A percentile compares a stretch with the other conserved stretches of the same genome.
phyloP scores from a whole-genome alignment of 2,113 vertebrate species.

The Accipiter virgatus region DNA sequence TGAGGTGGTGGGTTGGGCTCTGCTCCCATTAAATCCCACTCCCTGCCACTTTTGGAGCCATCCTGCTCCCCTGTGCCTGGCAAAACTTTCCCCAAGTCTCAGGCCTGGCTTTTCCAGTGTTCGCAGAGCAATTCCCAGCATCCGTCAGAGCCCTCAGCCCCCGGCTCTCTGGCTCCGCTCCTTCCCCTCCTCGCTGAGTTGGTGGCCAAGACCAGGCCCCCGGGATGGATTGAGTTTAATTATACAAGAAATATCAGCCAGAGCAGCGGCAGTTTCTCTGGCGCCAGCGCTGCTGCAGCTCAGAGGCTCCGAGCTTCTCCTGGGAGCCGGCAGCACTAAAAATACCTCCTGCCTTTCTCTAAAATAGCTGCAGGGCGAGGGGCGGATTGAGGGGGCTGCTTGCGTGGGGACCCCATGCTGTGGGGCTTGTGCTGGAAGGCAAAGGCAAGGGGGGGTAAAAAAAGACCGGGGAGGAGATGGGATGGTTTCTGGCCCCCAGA shows the following conservation, averaged over 20 bases:
- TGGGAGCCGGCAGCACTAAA: constrained; percentile 48
- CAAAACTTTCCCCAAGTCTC: neutral
- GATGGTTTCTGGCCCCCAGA: neutral
- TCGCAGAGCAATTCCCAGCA: neutral
- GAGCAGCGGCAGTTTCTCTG: constrained; percentile 60
- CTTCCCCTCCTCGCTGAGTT: constrained; percentile 31
- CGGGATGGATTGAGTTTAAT: constrained; percentile 61
- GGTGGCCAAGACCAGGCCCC: constrained; percentile 47
- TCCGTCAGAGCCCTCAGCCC: neutral
- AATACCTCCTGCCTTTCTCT: constrained; percentile 42
- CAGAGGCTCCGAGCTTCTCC: constrained; percentile 47
- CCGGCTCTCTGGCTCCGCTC: neutral
- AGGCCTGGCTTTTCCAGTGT: neutral
- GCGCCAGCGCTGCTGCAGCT: constrained; percentile 49
- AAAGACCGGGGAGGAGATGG: neutral
- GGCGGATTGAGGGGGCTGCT: neutral
- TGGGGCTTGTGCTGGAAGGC: neutral
- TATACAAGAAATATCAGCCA: constrained; percentile 63
- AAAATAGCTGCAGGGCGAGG: constrained; percentile 35
- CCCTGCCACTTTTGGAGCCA: neutral
- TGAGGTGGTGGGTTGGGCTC: neutral
- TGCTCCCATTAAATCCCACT: neutral
- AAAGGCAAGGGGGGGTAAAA: neutral
- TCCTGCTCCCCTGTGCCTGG: neutral
- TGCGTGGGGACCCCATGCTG: neutral